These are phyloP conservation scores for Anas platyrhynchos DNA, from an alignment of 2,113 vertebrate species.

Conservation along the genomic window DNA sequence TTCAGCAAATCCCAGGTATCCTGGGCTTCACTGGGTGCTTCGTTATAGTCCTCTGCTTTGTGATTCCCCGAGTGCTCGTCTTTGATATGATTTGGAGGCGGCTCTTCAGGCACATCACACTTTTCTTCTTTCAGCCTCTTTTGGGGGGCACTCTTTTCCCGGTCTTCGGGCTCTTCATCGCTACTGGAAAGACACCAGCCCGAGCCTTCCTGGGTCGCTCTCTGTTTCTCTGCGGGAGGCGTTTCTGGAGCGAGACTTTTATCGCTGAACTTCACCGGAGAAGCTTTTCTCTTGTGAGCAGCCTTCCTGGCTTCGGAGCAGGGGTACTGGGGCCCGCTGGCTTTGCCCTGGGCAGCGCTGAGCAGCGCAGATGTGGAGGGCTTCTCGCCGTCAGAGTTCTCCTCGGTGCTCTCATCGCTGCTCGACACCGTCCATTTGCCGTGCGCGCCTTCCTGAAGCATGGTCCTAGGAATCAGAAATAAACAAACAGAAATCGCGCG, in stretches of 20 bases:
- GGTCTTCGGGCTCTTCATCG: slow-evolving; percentile 78
- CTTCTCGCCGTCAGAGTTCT: slow-evolving; percentile 68
- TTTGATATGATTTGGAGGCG: neutral
- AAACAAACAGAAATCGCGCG: accelerated
- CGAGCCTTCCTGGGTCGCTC: slow-evolving; percentile 76
- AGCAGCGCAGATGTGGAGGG: slow-evolving; percentile 42
- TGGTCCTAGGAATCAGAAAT: neutral
- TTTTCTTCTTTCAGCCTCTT: slow-evolving; percentile 36
- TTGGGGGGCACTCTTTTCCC: neutral
- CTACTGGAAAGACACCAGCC: slow-evolving; percentile 97
- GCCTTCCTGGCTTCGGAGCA: slow-evolving; percentile 86
- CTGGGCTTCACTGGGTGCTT: slow-evolving; percentile 77
- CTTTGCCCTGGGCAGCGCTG: neutral
- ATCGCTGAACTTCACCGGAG: slow-evolving; percentile 73
- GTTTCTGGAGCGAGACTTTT: neutral
- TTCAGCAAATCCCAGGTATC: slow-evolving; percentile 82
- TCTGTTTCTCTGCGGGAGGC: slow-evolving; percentile 77
- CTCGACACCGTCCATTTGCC: slow-evolving; percentile 94
- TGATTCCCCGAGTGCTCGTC: slow-evolving; percentile 44
- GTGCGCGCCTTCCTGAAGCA: slow-evolving; percentile 86
- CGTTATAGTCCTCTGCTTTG: slow-evolving; percentile 33
- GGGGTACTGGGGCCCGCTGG: neutral
- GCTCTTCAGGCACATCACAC: neutral
- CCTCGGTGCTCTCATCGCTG: slow-evolving; percentile 93
- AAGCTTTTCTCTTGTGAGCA: slow-evolving; percentile 77